Evolutionary conservation across 2,113 vertebrate genomes (phyloP), one percentile per base, ranked within the genome.

Genomic region (Mystacornis crossleyi): DNA sequence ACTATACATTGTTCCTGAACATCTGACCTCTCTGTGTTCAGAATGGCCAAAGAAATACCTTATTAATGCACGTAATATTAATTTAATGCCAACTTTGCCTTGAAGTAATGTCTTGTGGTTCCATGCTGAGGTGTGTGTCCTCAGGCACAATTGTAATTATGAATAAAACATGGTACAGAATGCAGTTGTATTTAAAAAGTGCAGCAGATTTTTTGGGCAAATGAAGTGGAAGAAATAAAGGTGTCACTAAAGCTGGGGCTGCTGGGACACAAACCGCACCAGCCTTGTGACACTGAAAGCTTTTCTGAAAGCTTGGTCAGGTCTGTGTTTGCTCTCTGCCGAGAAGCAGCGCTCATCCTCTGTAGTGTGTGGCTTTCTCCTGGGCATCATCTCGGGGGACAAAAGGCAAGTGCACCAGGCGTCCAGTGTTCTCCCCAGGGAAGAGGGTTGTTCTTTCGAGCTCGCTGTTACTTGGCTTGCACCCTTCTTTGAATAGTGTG

Each of bases 171-270:
- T 6, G 17, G 29, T 11, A 23, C 25, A 20, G 19, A n/a, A 58
- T 11, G 34, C 43, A 50, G 14, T 3, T 45, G 25, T 8, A 8
- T 36, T 72, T 0, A 20, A 66, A 18, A 17, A 43, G 24, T 16
- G 51, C 60, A 47, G 71, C 24, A 31, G 34, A 36, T 34, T 28
- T 57, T 80, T 34, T 12, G 7, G 33, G 51, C 18, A 67, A 77
- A 14, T 18, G n/a, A 61, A 51, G 34, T 28, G 31, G 54, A 19
- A 65, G 47, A 53, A 75, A 53, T 55, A 1, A 14, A 79, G 34
- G 29, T 25, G 24, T 16, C 0, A 0, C 51, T 58, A 21, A 55
- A 74, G 31, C 45, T 58, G 0, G 1, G 66, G 70, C 48, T 80
- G 10, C 28, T 19, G 6, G 42, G 45, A 18, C 38, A 7, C 16